A percentile compares a stretch with the other conserved stretches of the same genome.
These are phyloP conservation scores for Amblyraja radiata DNA, from an alignment of 2,797 vertebrate genomes.

Conservation along the genomic window DNA sequence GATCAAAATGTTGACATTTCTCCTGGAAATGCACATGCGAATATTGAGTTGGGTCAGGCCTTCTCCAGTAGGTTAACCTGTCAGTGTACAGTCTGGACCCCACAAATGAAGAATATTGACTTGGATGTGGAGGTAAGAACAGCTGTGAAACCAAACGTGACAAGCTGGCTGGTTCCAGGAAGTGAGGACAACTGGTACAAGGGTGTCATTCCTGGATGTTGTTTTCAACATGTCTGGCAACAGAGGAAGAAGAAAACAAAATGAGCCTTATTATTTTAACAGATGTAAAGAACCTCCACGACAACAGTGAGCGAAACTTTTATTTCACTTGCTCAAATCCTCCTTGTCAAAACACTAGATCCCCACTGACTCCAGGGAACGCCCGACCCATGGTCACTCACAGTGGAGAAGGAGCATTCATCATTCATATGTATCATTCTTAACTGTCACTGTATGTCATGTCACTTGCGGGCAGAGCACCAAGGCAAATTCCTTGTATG, in stretches of 20 bases:
- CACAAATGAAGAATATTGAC: neutral
- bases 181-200: neutral
- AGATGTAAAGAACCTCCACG: neutral
- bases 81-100: neutral
- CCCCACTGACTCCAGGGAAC: no score
- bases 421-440: no score
- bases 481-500: no score
- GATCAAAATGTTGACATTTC: neutral
- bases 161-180: neutral
- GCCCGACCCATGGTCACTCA: no score
- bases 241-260: neutral
- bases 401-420: no score
- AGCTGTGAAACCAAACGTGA: neutral
- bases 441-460: no score
- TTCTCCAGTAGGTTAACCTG: neutral
- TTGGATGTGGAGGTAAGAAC: neutral
- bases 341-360: no score
- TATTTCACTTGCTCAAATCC: neutral
- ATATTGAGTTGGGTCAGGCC: neutral
- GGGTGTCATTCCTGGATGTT: neutral
- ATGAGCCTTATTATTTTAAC: neutral
- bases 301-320: neutral
- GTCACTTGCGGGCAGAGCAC: no score
- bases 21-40: neutral
- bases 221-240: neutral